Evolutionary conservation across 30 jellyfish, hydroid and myxozoan species (phyloP).

Genomic region (Cassiopea andromeda): DNA sequence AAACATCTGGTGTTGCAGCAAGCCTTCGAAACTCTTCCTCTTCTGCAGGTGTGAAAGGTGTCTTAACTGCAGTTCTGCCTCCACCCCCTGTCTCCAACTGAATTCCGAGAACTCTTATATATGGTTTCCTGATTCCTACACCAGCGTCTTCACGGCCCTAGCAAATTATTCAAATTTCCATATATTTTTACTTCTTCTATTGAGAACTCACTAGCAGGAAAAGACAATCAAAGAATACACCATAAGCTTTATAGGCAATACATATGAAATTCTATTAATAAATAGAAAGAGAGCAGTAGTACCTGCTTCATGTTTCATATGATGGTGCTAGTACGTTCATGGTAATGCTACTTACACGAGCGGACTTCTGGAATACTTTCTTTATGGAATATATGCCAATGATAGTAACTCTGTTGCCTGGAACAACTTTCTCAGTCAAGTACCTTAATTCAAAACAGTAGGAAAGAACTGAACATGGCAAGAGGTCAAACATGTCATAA

Average conservation of each 20-base stretch:
- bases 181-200: no score
- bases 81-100: slow-evolving; percentile 95
- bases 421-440: slow-evolving; percentile 93
- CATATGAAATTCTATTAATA: no score
- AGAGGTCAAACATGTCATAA: not conserved
- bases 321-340: no score
- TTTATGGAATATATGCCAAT: slow-evolving; percentile 94
- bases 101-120: slow-evolving; percentile 96
- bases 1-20: slow-evolving; percentile 87
- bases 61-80: slow-evolving; percentile 88
- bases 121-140: slow-evolving; percentile 99
- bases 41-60: slow-evolving; percentile 87
- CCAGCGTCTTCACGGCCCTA: slow-evolving; percentile 84
- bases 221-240: not conserved
- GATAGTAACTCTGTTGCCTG: slow-evolving; percentile 93
- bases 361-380: slow-evolving; percentile 61
- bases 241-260: no score
- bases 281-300: no score
- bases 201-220: no score
- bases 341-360: slow-evolving; percentile 16
- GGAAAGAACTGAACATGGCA: not conserved
- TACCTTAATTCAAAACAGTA: slow-evolving; percentile 39
- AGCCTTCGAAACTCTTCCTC: slow-evolving; percentile 89
- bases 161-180: not conserved
- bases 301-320: no score